phyloP scores from a whole-genome alignment of 2,888 invertebrate species.

The Pseudeuparius sepicola region DNA sequence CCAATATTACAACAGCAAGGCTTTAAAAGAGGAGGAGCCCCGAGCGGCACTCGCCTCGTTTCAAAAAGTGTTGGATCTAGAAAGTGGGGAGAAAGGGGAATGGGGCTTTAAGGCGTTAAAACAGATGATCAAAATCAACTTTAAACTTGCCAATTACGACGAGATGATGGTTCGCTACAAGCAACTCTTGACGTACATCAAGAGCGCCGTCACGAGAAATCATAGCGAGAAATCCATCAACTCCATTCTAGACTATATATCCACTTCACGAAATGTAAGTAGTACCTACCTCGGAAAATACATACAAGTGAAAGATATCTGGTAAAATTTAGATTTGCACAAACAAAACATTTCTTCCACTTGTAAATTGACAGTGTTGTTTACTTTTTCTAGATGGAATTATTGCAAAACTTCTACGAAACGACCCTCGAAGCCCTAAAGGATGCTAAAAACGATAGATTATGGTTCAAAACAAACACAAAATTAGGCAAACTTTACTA shows the following conservation, averaged over 20 bases:
- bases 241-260: slow-evolving; percentile 97
- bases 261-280: slow-evolving; percentile 95
- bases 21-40: slow-evolving; percentile 94
- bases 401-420: slow-evolving; percentile 97
- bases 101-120: slow-evolving; percentile 99
- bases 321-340: too few relatives aligned
- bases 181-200: slow-evolving; percentile 93
- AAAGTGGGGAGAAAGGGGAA: slow-evolving; percentile 97
- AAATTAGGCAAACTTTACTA: slow-evolving; percentile 97
- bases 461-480: slow-evolving; percentile 99
- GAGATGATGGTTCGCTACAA: slow-evolving; percentile 69
- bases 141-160: slow-evolving; percentile 89
- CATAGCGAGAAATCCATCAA: slow-evolving; percentile 99
- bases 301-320: too few relatives aligned
- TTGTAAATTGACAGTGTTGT: too few relatives aligned
- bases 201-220: slow-evolving; percentile 97
- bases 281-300: too few relatives aligned
- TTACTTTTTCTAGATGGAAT: slow-evolving; percentile 77
- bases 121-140: slow-evolving; percentile 99
- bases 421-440: slow-evolving; percentile 88
- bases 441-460: slow-evolving; percentile 96
- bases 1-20: slow-evolving; percentile 99
- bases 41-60: slow-evolving; percentile 86
- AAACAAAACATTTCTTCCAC: too few relatives aligned
- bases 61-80: slow-evolving; percentile 90